These are phyloP conservation scores for Sphyrna mokarran DNA, from an alignment of 2,113 vertebrate genomes.

Conservation along the genomic window DNA sequence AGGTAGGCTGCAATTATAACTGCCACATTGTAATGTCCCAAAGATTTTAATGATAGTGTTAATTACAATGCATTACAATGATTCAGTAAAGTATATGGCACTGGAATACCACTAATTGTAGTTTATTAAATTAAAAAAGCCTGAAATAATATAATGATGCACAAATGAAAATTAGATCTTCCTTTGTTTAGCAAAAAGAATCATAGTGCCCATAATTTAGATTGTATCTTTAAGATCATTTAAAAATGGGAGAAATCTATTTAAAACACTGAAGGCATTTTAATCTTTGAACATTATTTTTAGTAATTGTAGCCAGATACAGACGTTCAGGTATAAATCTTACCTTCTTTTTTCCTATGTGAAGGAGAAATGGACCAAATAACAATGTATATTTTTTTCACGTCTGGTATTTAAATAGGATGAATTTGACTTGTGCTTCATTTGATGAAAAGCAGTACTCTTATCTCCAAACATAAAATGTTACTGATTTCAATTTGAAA, in stretches of 20 bases:
- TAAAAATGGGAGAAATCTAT: not conserved
- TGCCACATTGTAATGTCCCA: not conserved
- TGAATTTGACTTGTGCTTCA: not conserved
- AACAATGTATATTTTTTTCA: not conserved
- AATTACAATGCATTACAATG: slow-evolving; percentile 7
- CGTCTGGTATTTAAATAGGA: not conserved
- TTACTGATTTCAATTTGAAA: not conserved
- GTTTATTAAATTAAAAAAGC: not conserved
- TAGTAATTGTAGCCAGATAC: too few relatives aligned
- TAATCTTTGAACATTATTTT: not conserved
- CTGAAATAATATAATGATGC: slow-evolving; percentile 16
- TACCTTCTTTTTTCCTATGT: not conserved
- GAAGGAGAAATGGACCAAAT: not conserved
- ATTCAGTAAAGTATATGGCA: slow-evolving; percentile 1
- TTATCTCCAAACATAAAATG: not conserved
- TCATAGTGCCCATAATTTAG: not conserved
- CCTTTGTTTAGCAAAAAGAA: not conserved
- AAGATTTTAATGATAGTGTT: not conserved
- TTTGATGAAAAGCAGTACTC: not conserved
- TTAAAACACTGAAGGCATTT: not conserved
- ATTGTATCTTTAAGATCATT: not conserved
- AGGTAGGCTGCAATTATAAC: slow-evolving; percentile 6
- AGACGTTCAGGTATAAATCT: too few relatives aligned
- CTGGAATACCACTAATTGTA: slow-evolving; percentile 26
- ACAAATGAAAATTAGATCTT: not conserved